Evolutionary conservation across 92 coral and sea anemone species (phyloP).

Genomic region (Epizoanthus scotinus): DNA sequence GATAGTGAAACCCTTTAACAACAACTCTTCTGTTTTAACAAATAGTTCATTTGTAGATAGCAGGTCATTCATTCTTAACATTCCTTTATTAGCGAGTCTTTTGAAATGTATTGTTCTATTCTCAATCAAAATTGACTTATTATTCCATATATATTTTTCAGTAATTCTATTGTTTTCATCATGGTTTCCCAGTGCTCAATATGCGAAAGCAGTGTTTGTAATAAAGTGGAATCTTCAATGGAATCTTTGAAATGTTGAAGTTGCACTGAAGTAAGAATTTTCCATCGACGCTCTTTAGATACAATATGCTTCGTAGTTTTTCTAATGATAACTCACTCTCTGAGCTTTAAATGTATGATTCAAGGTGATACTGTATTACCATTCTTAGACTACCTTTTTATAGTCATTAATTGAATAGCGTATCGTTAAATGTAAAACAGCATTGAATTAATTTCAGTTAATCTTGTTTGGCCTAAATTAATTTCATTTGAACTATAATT

Average conservation of each 20-base stretch:
- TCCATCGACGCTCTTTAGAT: not conserved
- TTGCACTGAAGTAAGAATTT: constrained; percentile 12
- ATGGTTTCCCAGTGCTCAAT: not conserved
- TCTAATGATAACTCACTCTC: not conserved
- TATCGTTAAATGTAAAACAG: not conserved
- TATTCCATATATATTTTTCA: not conserved
- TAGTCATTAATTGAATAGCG: not conserved
- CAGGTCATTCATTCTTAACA: too few species aligned
- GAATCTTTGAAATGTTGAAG: not conserved
- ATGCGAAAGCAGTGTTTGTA: not conserved
- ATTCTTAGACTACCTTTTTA: not conserved
- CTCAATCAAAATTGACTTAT: not conserved
- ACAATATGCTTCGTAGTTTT: not conserved
- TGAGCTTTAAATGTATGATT: not conserved
- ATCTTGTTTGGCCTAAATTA: not conserved
- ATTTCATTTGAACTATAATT: not conserved
- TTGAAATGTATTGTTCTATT: not conserved
- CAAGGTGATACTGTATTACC: constrained; percentile 1
- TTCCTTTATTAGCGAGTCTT: too few species aligned
- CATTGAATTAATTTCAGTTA: not conserved
- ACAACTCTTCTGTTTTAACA: too few species aligned
- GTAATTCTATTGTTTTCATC: not conserved
- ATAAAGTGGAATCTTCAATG: not conserved
- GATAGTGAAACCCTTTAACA: too few species aligned
- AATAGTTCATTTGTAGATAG: too few species aligned